Evolutionary conservation across 2,888 invertebrate species (phyloP).

Genomic region (Scaptomyza cyrtandrae): DNA sequence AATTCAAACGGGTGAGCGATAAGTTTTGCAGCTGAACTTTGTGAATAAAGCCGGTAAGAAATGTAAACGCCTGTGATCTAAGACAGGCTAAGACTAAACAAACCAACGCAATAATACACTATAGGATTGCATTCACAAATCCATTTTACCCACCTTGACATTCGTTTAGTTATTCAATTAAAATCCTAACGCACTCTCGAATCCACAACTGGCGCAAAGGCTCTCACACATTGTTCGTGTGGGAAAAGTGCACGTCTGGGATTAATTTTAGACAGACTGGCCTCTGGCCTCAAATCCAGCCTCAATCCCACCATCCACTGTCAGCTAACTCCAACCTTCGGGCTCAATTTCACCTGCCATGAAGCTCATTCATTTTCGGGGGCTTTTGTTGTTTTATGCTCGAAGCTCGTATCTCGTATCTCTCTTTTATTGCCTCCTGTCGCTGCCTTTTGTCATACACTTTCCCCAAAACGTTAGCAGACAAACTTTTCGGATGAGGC

Average conservation of each 20-base stretch:
- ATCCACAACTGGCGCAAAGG: slow-evolving; percentile 13
- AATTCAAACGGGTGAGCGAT: slow-evolving; percentile 29
- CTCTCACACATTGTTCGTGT: slow-evolving; percentile 35
- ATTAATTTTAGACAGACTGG: slow-evolving; percentile 55
- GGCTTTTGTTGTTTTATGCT: slow-evolving; percentile 67
- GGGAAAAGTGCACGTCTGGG: slow-evolving; percentile 67
- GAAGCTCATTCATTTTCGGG: slow-evolving; percentile 62
- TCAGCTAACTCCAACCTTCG: not conserved
- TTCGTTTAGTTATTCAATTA: slow-evolving; percentile 70
- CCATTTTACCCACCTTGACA: slow-evolving; percentile 38
- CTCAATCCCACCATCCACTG: not conserved
- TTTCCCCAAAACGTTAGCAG: slow-evolving; percentile 15
- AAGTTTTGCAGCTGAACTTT: slow-evolving; percentile 9
- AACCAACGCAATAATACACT: not conserved
- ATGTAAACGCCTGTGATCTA: not conserved
- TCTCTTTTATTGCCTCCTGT: slow-evolving; percentile 66
- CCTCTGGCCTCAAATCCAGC: slow-evolving; percentile 7
- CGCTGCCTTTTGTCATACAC: slow-evolving; percentile 49
- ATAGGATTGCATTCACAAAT: slow-evolving; percentile 14
- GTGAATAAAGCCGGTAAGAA: not conserved
- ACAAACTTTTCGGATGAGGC: slow-evolving; percentile 17
- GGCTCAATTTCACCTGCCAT: slow-evolving; percentile 26
- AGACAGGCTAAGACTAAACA: not conserved
- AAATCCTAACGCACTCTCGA: slow-evolving; percentile 53
- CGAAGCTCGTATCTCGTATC: slow-evolving; percentile 45